Conservation (phyloP, 2,888 invertebrate genomes). For the Elysia crispata region DNA sequence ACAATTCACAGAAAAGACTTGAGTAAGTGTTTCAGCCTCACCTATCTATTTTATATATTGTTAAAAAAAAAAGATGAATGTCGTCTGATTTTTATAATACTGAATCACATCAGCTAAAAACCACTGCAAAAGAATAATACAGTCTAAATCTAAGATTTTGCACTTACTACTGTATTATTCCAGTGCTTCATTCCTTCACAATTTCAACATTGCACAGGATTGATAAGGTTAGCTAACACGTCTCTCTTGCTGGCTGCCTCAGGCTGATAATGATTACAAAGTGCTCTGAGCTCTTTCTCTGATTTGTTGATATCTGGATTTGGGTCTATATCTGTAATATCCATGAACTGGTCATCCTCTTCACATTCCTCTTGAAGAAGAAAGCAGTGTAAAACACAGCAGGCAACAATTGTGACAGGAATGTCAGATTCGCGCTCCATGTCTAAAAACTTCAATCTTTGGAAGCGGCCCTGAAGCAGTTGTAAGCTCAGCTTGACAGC, state of each 20-base stretch:
- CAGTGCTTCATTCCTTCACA: neutral
- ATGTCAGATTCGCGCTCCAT: slow-evolving; percentile 51
- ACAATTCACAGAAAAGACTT: no score
- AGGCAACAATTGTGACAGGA: slow-evolving; percentile 49
- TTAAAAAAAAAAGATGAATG: neutral
- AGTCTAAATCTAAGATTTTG: no score
- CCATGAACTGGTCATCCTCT: slow-evolving; percentile 47
- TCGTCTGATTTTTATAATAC: neutral
- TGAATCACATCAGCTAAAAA: no score
- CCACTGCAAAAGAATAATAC: neutral
- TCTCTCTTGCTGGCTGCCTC: slow-evolving; percentile 49
- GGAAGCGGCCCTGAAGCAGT: slow-evolving; percentile 44
- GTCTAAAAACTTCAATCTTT: slow-evolving; percentile 46
- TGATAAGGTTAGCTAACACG: slow-evolving; percentile 45
- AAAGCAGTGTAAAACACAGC: slow-evolving; percentile 49
- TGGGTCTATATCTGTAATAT: slow-evolving; percentile 46
- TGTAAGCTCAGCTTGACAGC: slow-evolving; percentile 45
- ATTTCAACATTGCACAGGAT: slow-evolving; percentile 35
- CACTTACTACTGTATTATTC: no score
- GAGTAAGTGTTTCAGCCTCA: no score
- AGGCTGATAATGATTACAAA: slow-evolving; percentile 49
- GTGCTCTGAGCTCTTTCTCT: slow-evolving; percentile 45
- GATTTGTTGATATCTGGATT: slow-evolving; percentile 49
- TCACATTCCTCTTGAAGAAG: slow-evolving; percentile 46
- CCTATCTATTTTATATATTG: no score